Evolutionary conservation across 2,797 vertebrate genomes (phyloP).

Genomic region (Nannoperca obscura): DNA sequence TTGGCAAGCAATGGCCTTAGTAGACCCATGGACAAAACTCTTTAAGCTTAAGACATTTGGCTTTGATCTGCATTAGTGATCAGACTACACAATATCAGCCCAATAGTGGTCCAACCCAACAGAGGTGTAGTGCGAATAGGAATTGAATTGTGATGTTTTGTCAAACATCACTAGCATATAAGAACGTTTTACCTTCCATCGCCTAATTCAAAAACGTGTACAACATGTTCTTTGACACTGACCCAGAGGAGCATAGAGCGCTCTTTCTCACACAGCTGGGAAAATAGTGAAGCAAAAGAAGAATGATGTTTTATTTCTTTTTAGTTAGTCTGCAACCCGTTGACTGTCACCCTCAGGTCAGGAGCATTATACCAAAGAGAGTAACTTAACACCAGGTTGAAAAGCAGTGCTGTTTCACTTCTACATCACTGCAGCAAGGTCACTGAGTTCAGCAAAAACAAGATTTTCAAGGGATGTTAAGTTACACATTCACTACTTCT

Average conservation of each 20-base stretch:
- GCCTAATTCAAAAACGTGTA: background rate
- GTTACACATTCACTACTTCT: background rate
- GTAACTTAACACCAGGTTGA: background rate
- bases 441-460: too few relatives aligned
- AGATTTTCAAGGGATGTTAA: background rate
- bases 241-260: background rate
- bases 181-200: background rate
- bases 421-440: too few relatives aligned
- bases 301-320: background rate
- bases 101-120: background rate
- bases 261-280: background rate
- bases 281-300: background rate
- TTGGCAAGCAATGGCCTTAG: too few relatives aligned
- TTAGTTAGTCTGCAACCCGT: background rate
- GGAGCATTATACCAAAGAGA: background rate
- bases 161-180: background rate
- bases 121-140: too few relatives aligned
- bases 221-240: background rate
- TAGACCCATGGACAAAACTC: background rate
- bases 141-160: background rate
- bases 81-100: background rate
- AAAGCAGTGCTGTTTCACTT: background rate
- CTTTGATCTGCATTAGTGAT: background rate
- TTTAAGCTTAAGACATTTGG: background rate
- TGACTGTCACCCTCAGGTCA: background rate